Conservation (phyloP, 2,113 vertebrate species). For the Scytalopus superciliaris region DNA sequence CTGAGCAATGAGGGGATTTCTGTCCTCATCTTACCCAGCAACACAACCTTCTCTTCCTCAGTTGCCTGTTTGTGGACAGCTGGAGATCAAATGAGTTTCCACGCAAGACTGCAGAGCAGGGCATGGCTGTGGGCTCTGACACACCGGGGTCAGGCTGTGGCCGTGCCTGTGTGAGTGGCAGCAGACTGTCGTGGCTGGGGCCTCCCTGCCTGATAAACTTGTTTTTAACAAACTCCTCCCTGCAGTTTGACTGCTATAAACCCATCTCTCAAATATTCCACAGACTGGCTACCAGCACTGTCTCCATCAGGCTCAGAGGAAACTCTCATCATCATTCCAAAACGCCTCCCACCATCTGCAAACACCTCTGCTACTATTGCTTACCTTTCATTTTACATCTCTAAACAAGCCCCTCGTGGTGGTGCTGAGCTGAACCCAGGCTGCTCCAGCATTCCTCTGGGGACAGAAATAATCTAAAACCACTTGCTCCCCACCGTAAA, state of each 20-base stretch:
- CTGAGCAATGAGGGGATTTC: neutral
- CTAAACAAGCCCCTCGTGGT: fast-evolving
- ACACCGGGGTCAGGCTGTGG: neutral
- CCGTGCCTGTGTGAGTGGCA: neutral
- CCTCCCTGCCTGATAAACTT: fast-evolving
- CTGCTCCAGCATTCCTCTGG: neutral
- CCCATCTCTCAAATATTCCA: neutral
- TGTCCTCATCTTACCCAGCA: neutral
- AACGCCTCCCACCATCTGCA: neutral
- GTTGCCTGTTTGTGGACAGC: neutral
- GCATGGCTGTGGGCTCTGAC: neutral
- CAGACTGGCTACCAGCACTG: neutral
- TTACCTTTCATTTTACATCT: neutral
- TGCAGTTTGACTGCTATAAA: neutral
- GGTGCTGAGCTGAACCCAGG: neutral
- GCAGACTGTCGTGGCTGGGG: neutral
- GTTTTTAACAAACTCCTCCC: neutral
- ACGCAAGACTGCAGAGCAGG: fast-evolving
- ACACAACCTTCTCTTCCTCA: neutral
- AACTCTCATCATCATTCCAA: neutral
- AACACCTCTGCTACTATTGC: neutral
- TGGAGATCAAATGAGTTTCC: neutral
- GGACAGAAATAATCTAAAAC: neutral
- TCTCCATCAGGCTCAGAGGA: neutral
- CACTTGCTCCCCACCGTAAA: neutral